Conservation (phyloP, 2,797 vertebrate genomes). For the Chrosomus eos region DNA sequence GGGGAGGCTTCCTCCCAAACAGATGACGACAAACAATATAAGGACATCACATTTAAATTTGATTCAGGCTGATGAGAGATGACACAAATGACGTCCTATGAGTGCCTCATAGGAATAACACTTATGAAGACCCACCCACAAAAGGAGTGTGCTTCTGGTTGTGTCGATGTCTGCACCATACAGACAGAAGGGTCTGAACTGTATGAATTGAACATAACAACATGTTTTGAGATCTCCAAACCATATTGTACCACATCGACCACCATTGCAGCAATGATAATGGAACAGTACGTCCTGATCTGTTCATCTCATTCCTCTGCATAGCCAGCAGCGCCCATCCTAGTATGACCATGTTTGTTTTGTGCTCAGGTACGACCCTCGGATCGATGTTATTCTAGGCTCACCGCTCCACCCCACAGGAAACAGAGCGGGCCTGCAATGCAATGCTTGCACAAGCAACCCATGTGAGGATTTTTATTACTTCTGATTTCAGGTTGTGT, state of each 20-base stretch:
- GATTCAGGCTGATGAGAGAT: conserved; percentile 41
- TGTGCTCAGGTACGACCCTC: conserved; percentile 44
- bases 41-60: conserved; percentile 34
- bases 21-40: conserved; percentile 12
- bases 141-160: conserved; percentile 42
- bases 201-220: conserved; percentile 57
- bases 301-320: conserved; percentile 52
- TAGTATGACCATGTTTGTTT: conserved; percentile 56
- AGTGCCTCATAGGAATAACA: conserved; percentile 52
- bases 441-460: conserved; percentile 37
- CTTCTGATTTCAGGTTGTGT: conserved; percentile 49
- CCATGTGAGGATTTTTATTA: conserved; percentile 30
- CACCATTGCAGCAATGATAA: conserved; percentile 52
- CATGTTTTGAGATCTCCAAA: conserved; percentile 57
- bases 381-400: conserved; percentile 63
- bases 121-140: conserved; percentile 31
- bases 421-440: conserved; percentile 40
- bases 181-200: conserved; percentile 45
- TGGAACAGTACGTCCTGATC: conserved; percentile 43
- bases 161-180: conserved; percentile 52
- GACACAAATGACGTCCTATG: conserved; percentile 54
- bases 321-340: conserved; percentile 43
- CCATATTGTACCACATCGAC: conserved; percentile 58
- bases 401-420: conserved; percentile 57
- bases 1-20: not conserved